Evolutionary conservation across 1,140 invertebrate species (phyloP).

Genomic region (Caenorhabditis latens): DNA sequence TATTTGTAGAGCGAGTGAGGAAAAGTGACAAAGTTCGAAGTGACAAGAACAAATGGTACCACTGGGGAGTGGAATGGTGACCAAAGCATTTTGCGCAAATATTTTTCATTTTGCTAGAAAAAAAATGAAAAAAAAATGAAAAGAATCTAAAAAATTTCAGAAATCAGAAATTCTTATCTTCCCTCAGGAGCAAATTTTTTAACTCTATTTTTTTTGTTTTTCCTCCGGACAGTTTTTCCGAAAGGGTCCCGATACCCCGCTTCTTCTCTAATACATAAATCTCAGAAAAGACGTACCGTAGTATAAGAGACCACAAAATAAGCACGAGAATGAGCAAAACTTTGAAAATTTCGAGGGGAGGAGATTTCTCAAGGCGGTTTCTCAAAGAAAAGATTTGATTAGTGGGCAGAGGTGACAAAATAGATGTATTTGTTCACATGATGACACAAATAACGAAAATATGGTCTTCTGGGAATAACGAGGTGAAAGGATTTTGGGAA

Average conservation of each 20-base stretch:
- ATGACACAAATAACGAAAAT: not conserved
- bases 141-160: not conserved
- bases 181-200: too few species aligned
- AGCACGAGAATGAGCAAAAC: not conserved
- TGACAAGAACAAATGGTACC: not conserved
- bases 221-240: too few species aligned
- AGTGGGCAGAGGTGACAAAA: not conserved
- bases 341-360: not conserved
- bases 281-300: not conserved
- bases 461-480: not conserved
- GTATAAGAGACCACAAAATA: not conserved
- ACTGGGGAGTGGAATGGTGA: not conserved
- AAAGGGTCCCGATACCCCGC: not conserved
- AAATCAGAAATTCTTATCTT: not conserved
- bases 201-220: too few species aligned
- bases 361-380: not conserved
- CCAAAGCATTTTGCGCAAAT: not conserved
- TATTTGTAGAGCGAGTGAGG: not conserved
- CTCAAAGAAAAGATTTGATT: conserved; percentile 7
- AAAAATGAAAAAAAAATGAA: too few species aligned
- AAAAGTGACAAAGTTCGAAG: conserved; percentile 15
- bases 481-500: not conserved
- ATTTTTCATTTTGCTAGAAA: not conserved
- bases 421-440: not conserved
- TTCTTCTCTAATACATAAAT: not conserved